phyloP scores from a whole-genome alignment of 2,888 invertebrate species.

The Helleia helle region DNA sequence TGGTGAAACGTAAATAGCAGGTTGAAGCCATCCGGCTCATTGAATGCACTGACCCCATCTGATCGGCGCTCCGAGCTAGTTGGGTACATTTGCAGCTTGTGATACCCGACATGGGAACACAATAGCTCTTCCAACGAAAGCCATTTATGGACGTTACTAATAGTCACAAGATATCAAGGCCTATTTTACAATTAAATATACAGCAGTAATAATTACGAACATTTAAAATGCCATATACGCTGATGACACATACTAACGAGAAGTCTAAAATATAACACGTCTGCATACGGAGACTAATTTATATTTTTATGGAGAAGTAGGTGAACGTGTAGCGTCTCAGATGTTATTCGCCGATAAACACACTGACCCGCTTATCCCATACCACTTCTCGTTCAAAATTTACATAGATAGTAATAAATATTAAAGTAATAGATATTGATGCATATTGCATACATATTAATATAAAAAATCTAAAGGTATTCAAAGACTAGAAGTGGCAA shows the following conservation, averaged over 20 bases:
- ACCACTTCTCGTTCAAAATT: not conserved
- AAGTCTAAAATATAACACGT: not conserved
- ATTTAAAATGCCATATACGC: too few relatives aligned
- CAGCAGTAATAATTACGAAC: too few relatives aligned
- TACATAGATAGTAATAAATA: not conserved
- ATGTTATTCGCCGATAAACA: slow-evolving; percentile 4
- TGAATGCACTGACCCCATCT: slow-evolving; percentile 73
- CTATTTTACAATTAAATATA: slow-evolving; percentile 8
- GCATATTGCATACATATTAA: not conserved
- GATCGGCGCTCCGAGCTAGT: slow-evolving; percentile 53
- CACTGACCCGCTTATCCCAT: not conserved
- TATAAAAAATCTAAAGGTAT: too few relatives aligned
- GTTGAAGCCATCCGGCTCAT: slow-evolving; percentile 70
- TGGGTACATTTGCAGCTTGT: slow-evolving; percentile 42
- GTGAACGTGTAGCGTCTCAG: not conserved
- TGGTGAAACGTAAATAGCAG: slow-evolving; percentile 70
- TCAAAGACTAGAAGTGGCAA: too few relatives aligned
- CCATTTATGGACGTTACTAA: slow-evolving; percentile 24
- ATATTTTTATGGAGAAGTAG: not conserved
- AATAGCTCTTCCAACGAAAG: slow-evolving; percentile 23
- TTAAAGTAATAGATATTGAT: not conserved
- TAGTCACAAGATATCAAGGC: slow-evolving; percentile 19
- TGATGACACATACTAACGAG: not conserved
- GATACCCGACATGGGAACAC: slow-evolving; percentile 30
- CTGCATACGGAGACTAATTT: not conserved